Conservation (phyloP, 2,888 invertebrate species). For the Plutella xylostella region DNA sequence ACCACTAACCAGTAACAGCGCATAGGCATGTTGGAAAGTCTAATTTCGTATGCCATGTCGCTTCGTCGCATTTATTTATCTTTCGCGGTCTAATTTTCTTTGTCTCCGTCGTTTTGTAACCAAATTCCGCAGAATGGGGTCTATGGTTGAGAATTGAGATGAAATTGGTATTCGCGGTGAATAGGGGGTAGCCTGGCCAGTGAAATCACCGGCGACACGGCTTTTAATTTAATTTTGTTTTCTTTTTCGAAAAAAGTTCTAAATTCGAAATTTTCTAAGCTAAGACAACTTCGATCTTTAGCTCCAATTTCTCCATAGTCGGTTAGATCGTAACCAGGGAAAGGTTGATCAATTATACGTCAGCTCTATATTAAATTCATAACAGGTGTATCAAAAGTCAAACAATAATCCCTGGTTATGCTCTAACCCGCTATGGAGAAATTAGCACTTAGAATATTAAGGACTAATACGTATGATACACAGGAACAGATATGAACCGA, state of each 20-base stretch:
- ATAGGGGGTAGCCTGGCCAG: constrained; percentile 36
- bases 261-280: background rate
- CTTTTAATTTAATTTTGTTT: constrained; percentile 24
- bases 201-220: no score
- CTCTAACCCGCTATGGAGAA: no score
- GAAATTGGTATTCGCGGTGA: constrained; percentile 64
- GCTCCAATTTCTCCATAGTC: background rate
- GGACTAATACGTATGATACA: no score
- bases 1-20: no score
- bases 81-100: constrained; percentile 60
- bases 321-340: background rate
- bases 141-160: constrained; percentile 54
- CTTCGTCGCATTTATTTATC: constrained; percentile 64
- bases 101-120: constrained; percentile 63
- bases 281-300: background rate
- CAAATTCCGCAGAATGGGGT: constrained; percentile 63
- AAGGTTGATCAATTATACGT: background rate
- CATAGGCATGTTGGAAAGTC: no score
- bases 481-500: no score
- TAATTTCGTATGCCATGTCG: constrained; percentile 63
- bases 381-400: background rate
- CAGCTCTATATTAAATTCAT: background rate
- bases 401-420: background rate
- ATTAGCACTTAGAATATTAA: no score
- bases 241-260: background rate